Evolutionary conservation across 2,113 vertebrate species (phyloP), one percentile per base, ranked within the genome.

Genomic region (Phasianus colchicus): DNA sequence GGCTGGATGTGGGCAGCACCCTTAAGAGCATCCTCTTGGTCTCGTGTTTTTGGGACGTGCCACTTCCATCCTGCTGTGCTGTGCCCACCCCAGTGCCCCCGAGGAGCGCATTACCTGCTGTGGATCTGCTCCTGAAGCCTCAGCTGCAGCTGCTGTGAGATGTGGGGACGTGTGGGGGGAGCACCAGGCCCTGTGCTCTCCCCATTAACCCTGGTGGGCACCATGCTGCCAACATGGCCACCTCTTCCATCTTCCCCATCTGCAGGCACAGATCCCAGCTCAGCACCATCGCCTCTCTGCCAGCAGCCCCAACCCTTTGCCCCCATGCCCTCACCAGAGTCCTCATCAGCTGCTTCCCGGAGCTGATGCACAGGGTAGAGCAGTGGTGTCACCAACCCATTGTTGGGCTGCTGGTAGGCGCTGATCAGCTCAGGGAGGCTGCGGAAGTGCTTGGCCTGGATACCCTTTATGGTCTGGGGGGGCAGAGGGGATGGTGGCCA

Each of bases 351-450:
- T 1, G 63, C 72, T 55, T 97, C 97, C 9, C 90, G 67, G 2
- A 97, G 97, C 9, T 94, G 94, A 43, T 85, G 95, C 85, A 98
- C 98, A 18, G 98, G 97, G 82, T 98, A 98, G 52, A 98, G 98
- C 86, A 99, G 97, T 1, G 98, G 97, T 0, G 96, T 97, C 74
- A 98, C 98, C 91, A 99, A 94, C 77, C 99, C 98, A 29, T 98
- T 98, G 96, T 98, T 98, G n/a, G 98, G 98, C 60, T 98, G 97
- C 95, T 98, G 98, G 95, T 99, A 99, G 63, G 98, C 98, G 4
- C 96, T 55, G 55, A 99, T 98, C 89, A 99, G 96, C 71, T 99
- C 98, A 6, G 96, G 95, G 50, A 99, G 98, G 2, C 97, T 98
- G 32, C 95, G 97, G 95, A 98, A 99, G 87, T 98, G 98, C 92